These are phyloP conservation scores for Syrista parreyssii DNA, from an alignment of 2,888 invertebrate species.

Conservation along the genomic window DNA sequence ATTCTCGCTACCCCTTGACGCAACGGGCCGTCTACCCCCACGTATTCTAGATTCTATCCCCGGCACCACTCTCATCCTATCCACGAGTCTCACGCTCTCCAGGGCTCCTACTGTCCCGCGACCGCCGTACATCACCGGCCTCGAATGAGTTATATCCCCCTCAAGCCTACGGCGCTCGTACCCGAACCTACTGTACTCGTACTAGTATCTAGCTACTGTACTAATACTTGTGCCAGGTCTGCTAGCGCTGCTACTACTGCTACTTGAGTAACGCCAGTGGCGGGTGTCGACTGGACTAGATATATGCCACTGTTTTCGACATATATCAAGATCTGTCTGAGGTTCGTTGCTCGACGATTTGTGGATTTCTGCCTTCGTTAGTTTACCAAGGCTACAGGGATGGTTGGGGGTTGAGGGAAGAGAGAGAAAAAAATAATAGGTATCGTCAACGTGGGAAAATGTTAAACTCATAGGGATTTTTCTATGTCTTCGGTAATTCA, in stretches of 20 bases:
- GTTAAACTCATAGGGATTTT: background rate
- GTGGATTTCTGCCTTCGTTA: slow-evolving; percentile 23
- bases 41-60: background rate
- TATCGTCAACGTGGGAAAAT: background rate
- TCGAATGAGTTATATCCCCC: slow-evolving; percentile 54
- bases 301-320: slow-evolving; percentile 37
- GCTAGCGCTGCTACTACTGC: background rate
- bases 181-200: background rate
- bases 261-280: background rate
- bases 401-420: background rate
- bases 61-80: background rate
- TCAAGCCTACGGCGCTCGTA: slow-evolving; percentile 26
- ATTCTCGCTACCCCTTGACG: slow-evolving; percentile 37
- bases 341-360: slow-evolving; percentile 40
- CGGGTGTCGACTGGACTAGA: slow-evolving; percentile 30
- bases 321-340: slow-evolving; percentile 43
- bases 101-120: slow-evolving; percentile 39
- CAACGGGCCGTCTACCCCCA: background rate
- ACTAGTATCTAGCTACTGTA: background rate
- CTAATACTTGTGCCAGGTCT: background rate
- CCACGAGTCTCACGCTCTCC: slow-evolving; percentile 3
- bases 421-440: background rate
- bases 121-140: slow-evolving; percentile 59
- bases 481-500: background rate
- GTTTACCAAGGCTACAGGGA: background rate